Evolutionary conservation across 2,113 vertebrate species (phyloP), one percentile per base, ranked within the genome.

Genomic region (Callaeas wilsoni): DNA sequence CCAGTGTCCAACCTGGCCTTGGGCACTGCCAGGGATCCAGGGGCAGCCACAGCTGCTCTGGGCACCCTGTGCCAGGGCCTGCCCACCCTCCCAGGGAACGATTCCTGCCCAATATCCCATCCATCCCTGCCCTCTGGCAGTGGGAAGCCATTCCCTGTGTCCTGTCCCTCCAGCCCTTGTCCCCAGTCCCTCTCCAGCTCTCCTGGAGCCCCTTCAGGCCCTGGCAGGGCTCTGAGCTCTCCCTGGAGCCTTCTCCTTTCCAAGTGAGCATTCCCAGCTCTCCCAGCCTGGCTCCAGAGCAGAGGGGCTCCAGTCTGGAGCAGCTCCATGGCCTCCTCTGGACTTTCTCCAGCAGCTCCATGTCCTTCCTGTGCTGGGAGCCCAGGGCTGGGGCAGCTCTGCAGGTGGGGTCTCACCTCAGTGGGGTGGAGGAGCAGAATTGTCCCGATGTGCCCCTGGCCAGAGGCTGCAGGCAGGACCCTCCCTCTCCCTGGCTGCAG

Each of bases 291-390:
- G 44, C 17, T 44, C 30, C 70, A 41, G 69, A 55, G 52, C 70
- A 41, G 69, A 55, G 52, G 5, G 16, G 39, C 33, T 81, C 52
- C 78, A 81, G 33, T 44, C 35, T 59, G 29, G 6, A 68, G 42
- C 52, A 68, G 15, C 49, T 44, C 62, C 2, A 0, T 1, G 32
- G 9, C 30, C n/a, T n/a, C n/a, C n/a, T n/a, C n/a, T n/a, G n/a
- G n/a, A n/a, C n/a, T n/a, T n/a, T n/a, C n/a, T n/a, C n/a, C n/a
- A 81, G 78, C 52, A 57, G 65, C 79, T 59, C 44, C 65, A 70
- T 3, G 4, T 30, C 3, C 16, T 6, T 1, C 12, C 15, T 9
- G 19, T 35, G 49, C 16, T 55, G 76, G 15, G 3, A 41, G 2
- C 25, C 52, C 63, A 25, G 52, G n/a, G 64, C 42, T 33, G 63